Evolutionary conservation across 2,888 invertebrate genomes (phyloP).

Genomic region (Sycophila texana): DNA sequence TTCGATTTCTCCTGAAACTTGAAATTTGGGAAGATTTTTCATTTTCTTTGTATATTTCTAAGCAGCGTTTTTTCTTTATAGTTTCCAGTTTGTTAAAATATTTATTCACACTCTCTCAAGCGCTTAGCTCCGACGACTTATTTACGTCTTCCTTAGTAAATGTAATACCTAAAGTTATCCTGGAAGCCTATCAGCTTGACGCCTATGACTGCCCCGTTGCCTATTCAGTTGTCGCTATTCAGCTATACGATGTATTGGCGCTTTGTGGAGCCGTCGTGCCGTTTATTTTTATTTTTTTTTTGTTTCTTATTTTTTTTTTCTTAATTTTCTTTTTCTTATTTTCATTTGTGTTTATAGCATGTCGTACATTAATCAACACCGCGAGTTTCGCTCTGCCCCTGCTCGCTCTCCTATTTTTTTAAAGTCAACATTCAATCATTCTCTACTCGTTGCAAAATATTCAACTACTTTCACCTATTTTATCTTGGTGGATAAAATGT

Average conservation of each 20-base stretch:
- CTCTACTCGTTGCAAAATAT: constrained; percentile 75
- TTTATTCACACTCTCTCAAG: constrained; percentile 71
- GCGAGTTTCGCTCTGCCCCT: constrained; percentile 58
- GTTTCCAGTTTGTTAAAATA: constrained; percentile 72
- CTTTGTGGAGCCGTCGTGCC: constrained; percentile 62
- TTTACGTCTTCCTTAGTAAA: constrained; percentile 69
- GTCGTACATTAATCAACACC: constrained; percentile 57
- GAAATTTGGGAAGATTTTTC: constrained; percentile 69
- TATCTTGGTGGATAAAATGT: constrained; percentile 73
- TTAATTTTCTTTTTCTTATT: constrained; percentile 48
- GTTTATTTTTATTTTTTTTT: constrained; percentile 46
- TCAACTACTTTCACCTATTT: constrained; percentile 73
- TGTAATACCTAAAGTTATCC: constrained; percentile 74
- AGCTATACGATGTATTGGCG: constrained; percentile 63
- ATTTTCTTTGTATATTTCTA: constrained; percentile 70
- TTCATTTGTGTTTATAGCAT: constrained; percentile 57
- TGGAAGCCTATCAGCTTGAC: constrained; percentile 75
- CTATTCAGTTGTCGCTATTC: constrained; percentile 64
- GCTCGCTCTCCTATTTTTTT: constrained; percentile 56
- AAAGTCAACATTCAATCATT: constrained; percentile 62
- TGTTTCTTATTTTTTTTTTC: constrained; percentile 43
- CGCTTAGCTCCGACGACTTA: constrained; percentile 68
- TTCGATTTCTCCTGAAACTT: constrained; percentile 56
- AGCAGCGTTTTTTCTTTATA: constrained; percentile 69
- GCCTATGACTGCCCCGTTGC: constrained; percentile 66